Percentiles rank a stretch among this genome's conserved stretches.
Conservation (phyloP, 2,113 vertebrate species). For the Thamnaconus septentrionalis region DNA sequence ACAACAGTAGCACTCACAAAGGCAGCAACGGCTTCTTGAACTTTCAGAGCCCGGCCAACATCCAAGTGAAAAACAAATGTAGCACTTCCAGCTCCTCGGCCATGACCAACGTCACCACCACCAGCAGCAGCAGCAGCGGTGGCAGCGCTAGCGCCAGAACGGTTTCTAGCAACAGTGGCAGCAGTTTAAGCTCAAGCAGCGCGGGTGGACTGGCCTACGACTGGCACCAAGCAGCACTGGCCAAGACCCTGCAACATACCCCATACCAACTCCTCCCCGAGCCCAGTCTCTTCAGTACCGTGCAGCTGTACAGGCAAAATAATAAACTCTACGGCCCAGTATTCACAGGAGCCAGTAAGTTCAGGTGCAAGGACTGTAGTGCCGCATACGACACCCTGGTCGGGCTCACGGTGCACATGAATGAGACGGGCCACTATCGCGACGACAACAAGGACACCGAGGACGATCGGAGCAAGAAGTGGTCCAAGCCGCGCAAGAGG, state of each 20-base stretch:
- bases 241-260: conserved; percentile 96
- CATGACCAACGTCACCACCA: conserved; percentile 58
- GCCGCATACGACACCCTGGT: conserved; percentile 97
- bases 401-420: conserved; percentile 98
- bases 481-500: conserved; percentile 97
- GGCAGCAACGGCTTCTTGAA: conserved; percentile 78
- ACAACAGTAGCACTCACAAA: conserved; percentile 68
- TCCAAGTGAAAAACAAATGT: conserved; percentile 71
- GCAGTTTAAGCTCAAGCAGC: conserved; percentile 62
- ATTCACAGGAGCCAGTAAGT: conserved; percentile 98
- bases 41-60: conserved; percentile 61
- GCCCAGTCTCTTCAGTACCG: conserved; percentile 98
- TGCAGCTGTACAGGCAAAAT: conserved; percentile 97
- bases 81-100: conserved; percentile 61
- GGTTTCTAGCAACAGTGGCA: conserved; percentile 70
- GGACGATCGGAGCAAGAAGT: conserved; percentile 89
- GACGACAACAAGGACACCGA: conserved; percentile 97
- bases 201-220: conserved; percentile 87
- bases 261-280: conserved; percentile 94
- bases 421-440: conserved; percentile 96
- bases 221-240: conserved; percentile 97
- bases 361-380: conserved; percentile 98
- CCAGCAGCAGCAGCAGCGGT: conserved; percentile 60
- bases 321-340: conserved; percentile 98
- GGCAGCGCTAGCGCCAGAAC: conserved; percentile 65